These are phyloP conservation scores for Corvus hawaiiensis DNA, from an alignment of 2,113 vertebrate species.

Conservation along the genomic window DNA sequence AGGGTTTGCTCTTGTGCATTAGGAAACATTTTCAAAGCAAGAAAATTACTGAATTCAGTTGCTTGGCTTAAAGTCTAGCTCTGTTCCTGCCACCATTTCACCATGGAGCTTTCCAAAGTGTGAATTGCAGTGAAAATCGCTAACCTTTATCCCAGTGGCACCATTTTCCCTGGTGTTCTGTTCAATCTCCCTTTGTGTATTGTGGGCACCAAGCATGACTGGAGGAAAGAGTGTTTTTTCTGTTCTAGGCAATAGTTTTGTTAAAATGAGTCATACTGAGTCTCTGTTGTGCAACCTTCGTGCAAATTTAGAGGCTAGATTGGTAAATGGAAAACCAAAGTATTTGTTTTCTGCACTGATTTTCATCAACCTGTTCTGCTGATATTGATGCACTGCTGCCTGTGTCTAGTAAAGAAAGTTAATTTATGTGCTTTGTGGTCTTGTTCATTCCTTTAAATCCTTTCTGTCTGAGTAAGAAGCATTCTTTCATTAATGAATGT, in stretches of 20 bases:
- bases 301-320: background rate
- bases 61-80: background rate
- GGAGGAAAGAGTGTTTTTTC: background rate
- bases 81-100: background rate
- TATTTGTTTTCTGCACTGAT: background rate
- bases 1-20: background rate
- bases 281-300: background rate
- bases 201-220: background rate
- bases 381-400: background rate
- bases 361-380: background rate
- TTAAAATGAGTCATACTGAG: background rate
- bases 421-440: background rate
- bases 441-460: background rate
- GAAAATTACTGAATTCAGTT: background rate
- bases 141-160: background rate
- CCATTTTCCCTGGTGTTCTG: background rate
- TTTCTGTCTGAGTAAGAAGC: background rate
- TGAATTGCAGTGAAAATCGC: background rate
- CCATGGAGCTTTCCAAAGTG: background rate
- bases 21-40: background rate
- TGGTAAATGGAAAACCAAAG: background rate
- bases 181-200: background rate
- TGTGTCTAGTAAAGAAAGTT: background rate
- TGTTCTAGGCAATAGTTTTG: background rate
- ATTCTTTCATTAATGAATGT: background rate